Base-by-base conservation (phyloP, 2,888 invertebrate genomes). In the Tromatobia lineatoria region DNA sequence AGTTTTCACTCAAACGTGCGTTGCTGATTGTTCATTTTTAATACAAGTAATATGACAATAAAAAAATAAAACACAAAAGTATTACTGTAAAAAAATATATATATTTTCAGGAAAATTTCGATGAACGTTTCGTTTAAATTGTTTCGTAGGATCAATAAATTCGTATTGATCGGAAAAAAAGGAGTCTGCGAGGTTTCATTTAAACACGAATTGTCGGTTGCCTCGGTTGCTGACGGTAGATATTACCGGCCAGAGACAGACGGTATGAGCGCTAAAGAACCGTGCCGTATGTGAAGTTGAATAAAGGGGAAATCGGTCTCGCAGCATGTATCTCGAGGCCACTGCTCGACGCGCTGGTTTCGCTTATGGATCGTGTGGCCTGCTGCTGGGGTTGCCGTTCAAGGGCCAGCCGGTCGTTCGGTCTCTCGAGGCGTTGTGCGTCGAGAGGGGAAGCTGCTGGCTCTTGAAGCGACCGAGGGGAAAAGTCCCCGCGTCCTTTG, bases 331-430 rank as follows among this genome's bases (percentile, higher is more conserved):
- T 77, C 67, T 59, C 77, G 67, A 69, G 52, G 67, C 61, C 50
- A 74, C 47, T 34, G 71, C 18, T 74, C 61, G 54, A 52, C 25
- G 25, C 47, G 50, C 29, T 34, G 61, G 29, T 64, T 74, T 74
- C 61, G 74, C 61, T 74, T 50, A 64, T 74, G 74, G 74, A 64
- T 74, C 59, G 42, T 38, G 70, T 20, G 61, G 74, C 61, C 50
- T 64, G 75, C 64, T 64, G 75, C 34, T 20, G 66, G 66, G 66
- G 64, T 66, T 76, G 75, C 75, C 54, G 75, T 52, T 67, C 42
- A 70, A 79, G 71, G 71, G 70, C 70, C 71, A 64, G 66, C 23
- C 66, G 45, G 42, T 54, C 38, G 59, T 0, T 67, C 67, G 29
- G 25, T 69, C 20, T 59, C 20, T 47, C 29, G 54, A 74, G 47